Base-by-base conservation (phyloP, 2,888 invertebrate species). In the Drosophila vallismaia region DNA sequence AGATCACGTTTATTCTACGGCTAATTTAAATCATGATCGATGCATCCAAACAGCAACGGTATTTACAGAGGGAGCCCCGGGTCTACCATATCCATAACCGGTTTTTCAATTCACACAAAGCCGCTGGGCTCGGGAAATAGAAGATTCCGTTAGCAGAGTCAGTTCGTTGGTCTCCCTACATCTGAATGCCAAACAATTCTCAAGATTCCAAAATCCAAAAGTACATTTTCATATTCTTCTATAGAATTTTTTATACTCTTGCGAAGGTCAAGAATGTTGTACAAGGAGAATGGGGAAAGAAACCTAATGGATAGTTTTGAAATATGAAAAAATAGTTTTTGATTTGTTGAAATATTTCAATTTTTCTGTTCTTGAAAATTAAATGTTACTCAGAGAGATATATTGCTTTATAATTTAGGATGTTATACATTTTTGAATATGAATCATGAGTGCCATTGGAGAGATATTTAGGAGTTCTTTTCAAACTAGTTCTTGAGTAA, bases 11-110 rank as follows among this genome's bases (percentile, higher is more conserved):
- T 48, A 62, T 42, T 75, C 67, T 63, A 49, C 40, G 66, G 71
- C 70, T 73, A 68, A 81, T 73, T 82, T 71, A 53, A 54, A 74
- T 76, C 73, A 73, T 76, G 85, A 79, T 82, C 73, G 76, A 85
- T 82, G 85, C 77, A 84, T 75, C 81, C 19, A 19, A 19, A 14
- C 33, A 69, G 74, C 70, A 57, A 54, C 62, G 69, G 69, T 48
- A 71, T 28, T 19, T 28, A 29, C 19, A 12, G 29, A 9, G 33
- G 42, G 54, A 40, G 44, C 36, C 5, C n/a, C 36, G 24, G 51
- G 56, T 52, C 45, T 66, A 24, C 44, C 44, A 7, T 19, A 9
- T 42, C 40, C 40, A 42, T 19, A 82, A 85, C 82, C 73, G 62
- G 82, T 82, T 82, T 74, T 55, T 60, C 50, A 64, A 55, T 75